These are phyloP conservation scores for Aurelia coerulea DNA, from an alignment of 30 jellyfish, hydroid and myxozoan genomes.

Conservation along the genomic window DNA sequence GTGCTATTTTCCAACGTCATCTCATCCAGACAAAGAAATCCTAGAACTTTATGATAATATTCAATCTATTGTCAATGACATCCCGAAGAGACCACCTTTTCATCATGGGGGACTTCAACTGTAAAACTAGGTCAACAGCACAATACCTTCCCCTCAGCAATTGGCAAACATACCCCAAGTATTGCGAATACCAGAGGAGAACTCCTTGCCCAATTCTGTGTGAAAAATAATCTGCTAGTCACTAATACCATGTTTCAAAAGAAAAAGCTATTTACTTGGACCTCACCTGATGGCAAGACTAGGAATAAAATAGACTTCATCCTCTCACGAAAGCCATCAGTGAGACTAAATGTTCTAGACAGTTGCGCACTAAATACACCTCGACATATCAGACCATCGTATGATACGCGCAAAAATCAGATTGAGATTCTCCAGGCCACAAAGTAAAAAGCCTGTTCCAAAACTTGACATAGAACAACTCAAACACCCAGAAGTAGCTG, in stretches of 20 bases:
- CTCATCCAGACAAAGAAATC: slow-evolving; percentile 39
- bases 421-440: slow-evolving; percentile 11
- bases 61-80: not conserved
- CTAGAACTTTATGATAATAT: not conserved
- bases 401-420: slow-evolving; percentile 6
- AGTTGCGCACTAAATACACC: slow-evolving; percentile 3
- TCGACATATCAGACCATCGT: slow-evolving; percentile 18
- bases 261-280: slow-evolving; percentile 32
- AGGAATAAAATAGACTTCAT: slow-evolving; percentile 34
- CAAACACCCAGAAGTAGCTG: not conserved
- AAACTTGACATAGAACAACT: slow-evolving; percentile 19
- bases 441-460: slow-evolving; percentile 6
- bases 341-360: slow-evolving; percentile 8
- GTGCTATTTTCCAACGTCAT: slow-evolving; percentile 45
- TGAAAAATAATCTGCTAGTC: slow-evolving; percentile 29
- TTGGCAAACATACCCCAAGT: slow-evolving; percentile 27
- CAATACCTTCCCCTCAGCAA: slow-evolving; percentile 11
- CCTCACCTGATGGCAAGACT: slow-evolving; percentile 57
- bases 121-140: slow-evolving; percentile 14
- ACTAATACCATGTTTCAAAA: slow-evolving; percentile 21
- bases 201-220: slow-evolving; percentile 34
- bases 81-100: slow-evolving; percentile 24
- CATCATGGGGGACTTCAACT: slow-evolving; percentile 21
- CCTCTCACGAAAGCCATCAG: slow-evolving; percentile 31
- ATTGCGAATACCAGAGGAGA: slow-evolving; percentile 25